These are phyloP conservation scores for Papilio helenus DNA, from an alignment of 1,140 invertebrate genomes.

Conservation along the genomic window DNA sequence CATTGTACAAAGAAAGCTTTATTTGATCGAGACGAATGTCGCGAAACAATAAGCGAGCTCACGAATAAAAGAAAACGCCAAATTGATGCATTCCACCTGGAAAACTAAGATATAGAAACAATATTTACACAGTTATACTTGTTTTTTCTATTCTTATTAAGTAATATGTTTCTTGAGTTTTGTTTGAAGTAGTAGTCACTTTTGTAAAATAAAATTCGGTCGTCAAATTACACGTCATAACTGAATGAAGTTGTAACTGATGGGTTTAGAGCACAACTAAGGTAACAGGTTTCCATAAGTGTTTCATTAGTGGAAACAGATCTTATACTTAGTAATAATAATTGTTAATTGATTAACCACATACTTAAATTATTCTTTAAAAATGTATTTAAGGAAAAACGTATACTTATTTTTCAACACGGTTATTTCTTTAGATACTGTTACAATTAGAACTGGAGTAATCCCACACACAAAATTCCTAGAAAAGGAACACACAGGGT, in stretches of 20 bases:
- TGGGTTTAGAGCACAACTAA: background rate
- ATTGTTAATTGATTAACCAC: no score
- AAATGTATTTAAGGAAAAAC: background rate
- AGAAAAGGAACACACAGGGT: background rate
- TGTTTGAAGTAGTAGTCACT: background rate
- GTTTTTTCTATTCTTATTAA: background rate
- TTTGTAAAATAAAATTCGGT: background rate
- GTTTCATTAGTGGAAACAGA: no score
- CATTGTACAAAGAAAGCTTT: constrained; percentile 29
- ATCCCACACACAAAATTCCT: background rate
- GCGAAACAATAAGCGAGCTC: constrained; percentile 31
- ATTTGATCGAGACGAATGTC: constrained; percentile 19
- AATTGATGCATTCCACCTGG: constrained; percentile 50
- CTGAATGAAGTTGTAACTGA: background rate
- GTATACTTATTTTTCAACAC: background rate
- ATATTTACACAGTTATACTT: constrained; percentile 43
- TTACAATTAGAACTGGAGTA: background rate
- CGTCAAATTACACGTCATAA: no score
- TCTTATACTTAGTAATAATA: no score
- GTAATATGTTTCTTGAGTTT: background rate
- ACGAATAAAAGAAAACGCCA: constrained; percentile 18
- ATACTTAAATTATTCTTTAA: no score
- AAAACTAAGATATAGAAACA: constrained; percentile 47
- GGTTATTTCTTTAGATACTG: background rate
- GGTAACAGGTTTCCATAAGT: no score